These are phyloP conservation scores for Elachura formosa DNA, from an alignment of 2,113 vertebrate species.

Conservation along the genomic window DNA sequence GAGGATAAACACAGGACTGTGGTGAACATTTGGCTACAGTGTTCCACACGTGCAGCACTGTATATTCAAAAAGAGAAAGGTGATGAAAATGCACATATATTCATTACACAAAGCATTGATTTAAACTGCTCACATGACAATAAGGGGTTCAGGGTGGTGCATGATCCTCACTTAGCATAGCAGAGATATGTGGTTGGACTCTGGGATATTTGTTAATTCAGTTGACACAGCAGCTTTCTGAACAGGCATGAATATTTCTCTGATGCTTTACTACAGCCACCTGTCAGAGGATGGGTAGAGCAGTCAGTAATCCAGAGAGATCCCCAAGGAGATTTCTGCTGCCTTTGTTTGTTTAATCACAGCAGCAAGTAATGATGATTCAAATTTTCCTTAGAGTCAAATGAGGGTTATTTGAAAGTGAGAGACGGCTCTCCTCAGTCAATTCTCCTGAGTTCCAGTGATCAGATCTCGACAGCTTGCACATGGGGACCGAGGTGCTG, in stretches of 20 bases:
- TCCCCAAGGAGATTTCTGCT: background rate
- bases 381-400: rapidly evolving
- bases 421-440: background rate
- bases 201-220: background rate
- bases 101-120: background rate
- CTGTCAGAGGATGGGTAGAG: slow-evolving; percentile 6
- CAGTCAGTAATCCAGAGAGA: background rate
- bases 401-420: background rate
- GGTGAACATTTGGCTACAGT: background rate
- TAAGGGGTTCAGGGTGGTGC: background rate
- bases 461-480: background rate
- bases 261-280: slow-evolving; percentile 41
- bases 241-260: background rate
- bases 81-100: background rate
- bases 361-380: rapidly evolving
- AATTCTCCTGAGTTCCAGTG: background rate
- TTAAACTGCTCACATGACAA: background rate
- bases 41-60: background rate
- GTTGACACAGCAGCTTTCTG: background rate
- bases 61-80: background rate
- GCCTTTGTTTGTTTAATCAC: background rate
- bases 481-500: rapidly evolving
- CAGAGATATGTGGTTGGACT: background rate
- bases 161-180: background rate
- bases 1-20: background rate